Evolutionary conservation across 2,888 invertebrate genomes (phyloP).

Genomic region (Thereva unica): DNA sequence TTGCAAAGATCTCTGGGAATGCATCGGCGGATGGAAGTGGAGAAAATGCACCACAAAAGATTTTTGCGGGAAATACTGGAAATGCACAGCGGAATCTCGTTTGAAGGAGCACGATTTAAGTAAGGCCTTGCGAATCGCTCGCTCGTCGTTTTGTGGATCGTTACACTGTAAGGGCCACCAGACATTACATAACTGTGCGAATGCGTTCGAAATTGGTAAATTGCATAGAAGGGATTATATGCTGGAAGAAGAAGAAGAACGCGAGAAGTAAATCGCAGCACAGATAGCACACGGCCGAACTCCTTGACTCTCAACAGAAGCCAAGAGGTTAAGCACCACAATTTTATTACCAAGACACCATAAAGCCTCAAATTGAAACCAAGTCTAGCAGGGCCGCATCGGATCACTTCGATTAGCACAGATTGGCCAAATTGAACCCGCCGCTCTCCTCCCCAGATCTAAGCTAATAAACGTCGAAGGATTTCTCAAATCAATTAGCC

Average conservation of each 20-base stretch:
- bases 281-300: constrained; percentile 5
- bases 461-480: neutral
- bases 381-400: too few relatives aligned
- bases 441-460: neutral
- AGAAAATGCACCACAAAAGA: neutral
- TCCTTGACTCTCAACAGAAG: constrained; percentile 28
- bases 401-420: too few relatives aligned
- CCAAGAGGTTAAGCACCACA: constrained; percentile 39
- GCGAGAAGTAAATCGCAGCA: neutral
- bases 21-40: constrained; percentile 4
- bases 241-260: constrained; percentile 12
- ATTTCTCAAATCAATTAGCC: constrained; percentile 20
- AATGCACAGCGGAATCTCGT: constrained; percentile 33
- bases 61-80: constrained; percentile 17
- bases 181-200: neutral
- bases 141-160: too few relatives aligned
- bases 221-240: constrained; percentile 36
- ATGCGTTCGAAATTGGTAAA: constrained; percentile 42
- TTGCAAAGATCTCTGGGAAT: neutral
- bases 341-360: constrained; percentile 15
- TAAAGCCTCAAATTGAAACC: neutral
- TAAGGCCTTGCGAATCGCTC: neutral
- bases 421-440: too few relatives aligned
- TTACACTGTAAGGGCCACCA: too few relatives aligned
- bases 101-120: constrained; percentile 23